These are phyloP conservation scores for Aphelocoma coerulescens DNA, from an alignment of 2,113 vertebrate species.

Conservation along the genomic window DNA sequence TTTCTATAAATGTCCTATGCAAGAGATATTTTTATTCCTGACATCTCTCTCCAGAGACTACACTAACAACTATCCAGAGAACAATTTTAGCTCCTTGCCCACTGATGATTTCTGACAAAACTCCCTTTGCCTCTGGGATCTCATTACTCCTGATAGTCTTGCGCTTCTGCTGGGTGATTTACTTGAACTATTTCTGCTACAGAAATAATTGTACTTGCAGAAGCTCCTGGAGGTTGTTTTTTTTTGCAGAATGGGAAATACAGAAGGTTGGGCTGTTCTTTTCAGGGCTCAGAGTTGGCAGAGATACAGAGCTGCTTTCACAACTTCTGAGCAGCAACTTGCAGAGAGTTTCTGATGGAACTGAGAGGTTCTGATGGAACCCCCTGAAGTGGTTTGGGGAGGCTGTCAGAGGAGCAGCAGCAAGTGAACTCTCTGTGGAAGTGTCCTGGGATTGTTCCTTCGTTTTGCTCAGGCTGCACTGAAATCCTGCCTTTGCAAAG, in stretches of 20 bases:
- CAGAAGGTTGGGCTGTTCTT: neutral
- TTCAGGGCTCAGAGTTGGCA: neutral
- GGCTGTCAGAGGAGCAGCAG: neutral
- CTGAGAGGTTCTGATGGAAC: neutral
- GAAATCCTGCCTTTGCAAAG: neutral
- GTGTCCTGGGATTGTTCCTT: neutral
- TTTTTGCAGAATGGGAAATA: neutral
- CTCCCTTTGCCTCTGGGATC: neutral
- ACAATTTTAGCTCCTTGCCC: neutral
- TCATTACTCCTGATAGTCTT: neutral
- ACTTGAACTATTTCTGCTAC: neutral
- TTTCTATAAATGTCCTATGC: neutral
- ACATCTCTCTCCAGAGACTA: neutral
- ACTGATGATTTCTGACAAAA: neutral
- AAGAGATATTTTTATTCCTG: neutral
- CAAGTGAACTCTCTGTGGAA: neutral
- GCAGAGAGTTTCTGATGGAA: neutral
- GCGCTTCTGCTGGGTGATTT: neutral
- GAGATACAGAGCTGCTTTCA: neutral
- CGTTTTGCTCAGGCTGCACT: neutral
- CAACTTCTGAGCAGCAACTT: neutral
- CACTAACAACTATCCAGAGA: neutral
- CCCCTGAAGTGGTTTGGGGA: neutral
- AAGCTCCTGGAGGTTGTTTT: neutral
- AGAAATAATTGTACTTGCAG: neutral